Evolutionary conservation across 2,797 vertebrate genomes (phyloP), one percentile per base, ranked within the genome.

Genomic region (Nannoperca obscura): DNA sequence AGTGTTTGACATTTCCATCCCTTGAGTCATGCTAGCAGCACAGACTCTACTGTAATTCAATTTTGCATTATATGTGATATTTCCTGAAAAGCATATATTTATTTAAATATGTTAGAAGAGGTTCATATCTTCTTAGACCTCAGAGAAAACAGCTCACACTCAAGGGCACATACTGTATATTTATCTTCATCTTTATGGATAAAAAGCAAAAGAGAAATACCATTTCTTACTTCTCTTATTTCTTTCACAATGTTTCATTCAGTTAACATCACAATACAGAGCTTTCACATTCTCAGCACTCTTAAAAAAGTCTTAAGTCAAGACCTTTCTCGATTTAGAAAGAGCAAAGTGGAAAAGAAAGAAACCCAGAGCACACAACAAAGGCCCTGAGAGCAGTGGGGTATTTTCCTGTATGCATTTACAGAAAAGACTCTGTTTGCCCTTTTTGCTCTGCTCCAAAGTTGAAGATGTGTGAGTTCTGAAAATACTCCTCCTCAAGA

Each of bases 271-370:
- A 84, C 50, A 34, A 58, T 40, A 55, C 34, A 1, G 32, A 72
- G 32, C 55, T 47, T 72, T 84, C 74, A 72, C 50, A 83, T 71
- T 84, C 69, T 66, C 70, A 40, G 72, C 69, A 36, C 54, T 80
- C 32, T 47, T 19, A 32, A 69, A 76, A 52, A 27, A 53, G 50
- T 55, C 60, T 74, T 0, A 7, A 66, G 76, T 76, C 61, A 34
- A 74, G 75, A 74, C 57, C 42, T 81, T 73, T 77, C 54, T 76
- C 34, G 10, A 19, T 72, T 34, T 71, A 70, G 76, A 76, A 49
- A 74, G 64, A 78, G 49, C 27, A 50, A 34, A 55, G 59, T 49
- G 71, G 70, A 74, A 52, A 80, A 55, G 60, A 82, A 84, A 71
- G 40, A 36, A 20, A 46, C 66, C 72, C 66, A 77, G 68, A 58